phyloP scores from a whole-genome alignment of 2,113 vertebrate species.

The Sorex araneus region DNA sequence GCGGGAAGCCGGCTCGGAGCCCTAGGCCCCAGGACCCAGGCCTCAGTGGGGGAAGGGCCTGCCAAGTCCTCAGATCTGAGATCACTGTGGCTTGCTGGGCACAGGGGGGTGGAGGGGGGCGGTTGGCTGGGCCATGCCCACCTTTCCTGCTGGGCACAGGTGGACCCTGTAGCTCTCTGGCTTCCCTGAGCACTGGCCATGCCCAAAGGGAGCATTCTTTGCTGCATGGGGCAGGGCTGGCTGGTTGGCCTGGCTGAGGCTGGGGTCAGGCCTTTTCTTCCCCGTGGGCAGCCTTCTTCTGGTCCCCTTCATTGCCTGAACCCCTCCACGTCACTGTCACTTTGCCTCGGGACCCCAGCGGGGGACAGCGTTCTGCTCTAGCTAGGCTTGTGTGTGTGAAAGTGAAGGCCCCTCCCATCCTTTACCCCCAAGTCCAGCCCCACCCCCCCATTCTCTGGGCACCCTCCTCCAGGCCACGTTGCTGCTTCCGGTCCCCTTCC shows the following conservation, averaged over 20 bases:
- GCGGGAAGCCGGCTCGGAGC: background rate
- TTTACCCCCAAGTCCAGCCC: accelerated
- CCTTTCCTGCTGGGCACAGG: too few relatives aligned
- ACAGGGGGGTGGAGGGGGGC: too few relatives aligned
- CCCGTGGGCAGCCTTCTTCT: background rate
- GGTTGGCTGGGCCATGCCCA: too few relatives aligned
- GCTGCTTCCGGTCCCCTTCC: background rate
- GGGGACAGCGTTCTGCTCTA: background rate
- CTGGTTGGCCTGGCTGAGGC: accelerated
- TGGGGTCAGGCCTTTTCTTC: background rate
- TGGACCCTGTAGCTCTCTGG: background rate
- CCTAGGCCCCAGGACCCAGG: accelerated
- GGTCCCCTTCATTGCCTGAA: background rate
- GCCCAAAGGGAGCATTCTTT: background rate
- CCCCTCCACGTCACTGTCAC: accelerated
- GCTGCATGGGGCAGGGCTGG: accelerated
- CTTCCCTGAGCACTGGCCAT: background rate
- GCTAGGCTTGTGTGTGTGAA: background rate
- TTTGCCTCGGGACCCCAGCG: background rate
- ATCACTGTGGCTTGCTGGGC: accelerated
- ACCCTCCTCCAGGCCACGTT: background rate
- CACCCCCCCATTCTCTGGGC: background rate
- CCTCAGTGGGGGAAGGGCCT: background rate
- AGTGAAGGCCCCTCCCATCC: background rate
- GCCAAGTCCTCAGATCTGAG: background rate